Evolutionary conservation across 1,140 invertebrate species (phyloP).

Genomic region (Pectinophora gossypiella): DNA sequence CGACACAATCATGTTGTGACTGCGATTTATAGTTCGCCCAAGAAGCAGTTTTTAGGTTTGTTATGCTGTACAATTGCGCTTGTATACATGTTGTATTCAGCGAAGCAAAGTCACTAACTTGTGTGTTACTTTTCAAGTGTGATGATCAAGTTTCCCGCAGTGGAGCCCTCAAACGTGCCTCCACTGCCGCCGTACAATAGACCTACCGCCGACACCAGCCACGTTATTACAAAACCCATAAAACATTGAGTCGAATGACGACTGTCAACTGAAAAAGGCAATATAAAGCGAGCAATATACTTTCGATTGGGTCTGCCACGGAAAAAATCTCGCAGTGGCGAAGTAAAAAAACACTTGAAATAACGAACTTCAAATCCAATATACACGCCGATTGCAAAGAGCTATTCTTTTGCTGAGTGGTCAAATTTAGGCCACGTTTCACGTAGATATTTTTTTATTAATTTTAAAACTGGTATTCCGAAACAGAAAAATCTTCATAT

Average conservation of each 20-base stretch:
- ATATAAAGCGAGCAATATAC: conserved; percentile 29
- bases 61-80: too few species aligned
- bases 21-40: background rate
- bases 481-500: too few species aligned
- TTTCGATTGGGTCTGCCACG: conserved; percentile 25
- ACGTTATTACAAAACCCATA: conserved; percentile 31
- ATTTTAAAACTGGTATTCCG: too few species aligned
- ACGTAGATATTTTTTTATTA: too few species aligned
- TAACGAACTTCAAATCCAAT: conserved; percentile 63
- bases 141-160: background rate
- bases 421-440: too few species aligned
- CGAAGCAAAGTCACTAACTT: too few species aligned
- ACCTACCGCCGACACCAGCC: background rate
- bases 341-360: conserved; percentile 52
- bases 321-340: conserved; percentile 40
- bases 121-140: background rate
- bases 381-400: conserved; percentile 19
- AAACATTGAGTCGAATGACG: conserved; percentile 29
- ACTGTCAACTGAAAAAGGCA: conserved; percentile 31
- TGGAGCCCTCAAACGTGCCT: too few species aligned
- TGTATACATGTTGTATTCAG: too few species aligned
- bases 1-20: background rate
- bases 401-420: too few species aligned
- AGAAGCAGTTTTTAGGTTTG: too few species aligned
- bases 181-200: background rate